Base-by-base conservation (phyloP, 1,140 invertebrate species). In the Drosophila triauraria region DNA sequence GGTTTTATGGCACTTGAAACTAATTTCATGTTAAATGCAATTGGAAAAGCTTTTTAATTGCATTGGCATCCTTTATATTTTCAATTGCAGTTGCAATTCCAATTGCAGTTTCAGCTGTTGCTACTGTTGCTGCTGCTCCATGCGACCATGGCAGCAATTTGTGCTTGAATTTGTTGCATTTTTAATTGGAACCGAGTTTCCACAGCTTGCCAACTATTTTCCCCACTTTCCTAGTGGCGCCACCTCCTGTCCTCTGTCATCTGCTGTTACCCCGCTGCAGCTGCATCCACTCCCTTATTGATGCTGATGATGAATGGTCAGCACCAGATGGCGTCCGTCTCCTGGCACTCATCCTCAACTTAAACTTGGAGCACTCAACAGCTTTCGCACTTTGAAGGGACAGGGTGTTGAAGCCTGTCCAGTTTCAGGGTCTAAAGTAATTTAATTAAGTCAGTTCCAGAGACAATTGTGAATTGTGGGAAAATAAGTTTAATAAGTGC, bases 121-220 rank as follows among this genome's bases (percentile, higher is more conserved):
- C 46, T 32, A 13, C 23, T 60, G 51, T 7, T 54, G 42, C 57
- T 60, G 47, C 5, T 25, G 58, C 58, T 50, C n/a, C 44, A 20
- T 64, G 53, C 20, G 46, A 15, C 59, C 44, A 65, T 35, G 60
- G 38, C 38, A 67, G 35, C 61, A 43, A 53, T 67, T 71, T 48
- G 53, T 32, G 27, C 54, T 72, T 32, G 54, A 72, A 72, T 69
- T 80, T 63, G 60, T 63, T 61, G 44, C 59, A 80, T 70, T 80
- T 80, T 80, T 80, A 62, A 70, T 69, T 78, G 48, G 63, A 75
- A 56, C 71, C 50, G 46, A 62, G 70, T 64, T 64, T 61, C 56
- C 57, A 79, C 77, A 79, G 51, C 61, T 67, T 59, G 51, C 57
- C 71, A 84, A 83, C 71, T 40, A 80, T 43, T 75, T 81, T 63